Evolutionary conservation across 1,140 invertebrate genomes (phyloP), one percentile per base, ranked within the genome.

Genomic region (Trachymyrmex septentrionalis): DNA sequence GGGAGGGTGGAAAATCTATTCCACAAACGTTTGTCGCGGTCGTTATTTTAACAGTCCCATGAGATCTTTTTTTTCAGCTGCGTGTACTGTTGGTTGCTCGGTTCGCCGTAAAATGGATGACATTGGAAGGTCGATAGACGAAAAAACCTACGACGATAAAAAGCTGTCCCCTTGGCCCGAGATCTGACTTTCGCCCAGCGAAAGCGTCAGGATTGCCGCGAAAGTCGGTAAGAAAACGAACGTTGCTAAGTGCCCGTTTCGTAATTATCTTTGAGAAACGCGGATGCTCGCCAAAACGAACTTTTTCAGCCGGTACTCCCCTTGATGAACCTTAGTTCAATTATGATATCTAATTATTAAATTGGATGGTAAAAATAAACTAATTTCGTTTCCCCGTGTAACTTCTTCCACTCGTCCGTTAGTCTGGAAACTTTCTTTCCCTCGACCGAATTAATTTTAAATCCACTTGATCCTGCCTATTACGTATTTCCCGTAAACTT

Each of bases 1-100:
- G 78, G 55, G 89, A 91, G 89, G 87, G 84, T 87, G 88, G 91
- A 88, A 92, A 93, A 93, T 93, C 91, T 91, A 92, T 92, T 88
- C 76, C 77, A 84, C 85, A 84, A 86, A 89, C 88, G 91, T 92
- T 93, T 93, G 92, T 93, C 92, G 92, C 90, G 87, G 72, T 85
- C 91, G 89, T 85, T 91, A 87, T 93, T 93, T 92, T 92, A 91
- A 92, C 80, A 88, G 87, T 86, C 87, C 72, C 71, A 85, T 72
- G 78, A 87, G 86, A 86, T 91, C 92, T 91, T 88, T 92, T 30
- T 30, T 92, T 92, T 87, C 91, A 91, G 57, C 71, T 80, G 85
- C 75, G 86, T 88, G 85, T 72, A 87, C 88, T 87, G 78, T 69
- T 91, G 90, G 88, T 89, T 86, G 78, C 88, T 44, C 9, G 9